Evolutionary conservation across 1,140 invertebrate genomes (phyloP).

Genomic region (Proales similis): DNA sequence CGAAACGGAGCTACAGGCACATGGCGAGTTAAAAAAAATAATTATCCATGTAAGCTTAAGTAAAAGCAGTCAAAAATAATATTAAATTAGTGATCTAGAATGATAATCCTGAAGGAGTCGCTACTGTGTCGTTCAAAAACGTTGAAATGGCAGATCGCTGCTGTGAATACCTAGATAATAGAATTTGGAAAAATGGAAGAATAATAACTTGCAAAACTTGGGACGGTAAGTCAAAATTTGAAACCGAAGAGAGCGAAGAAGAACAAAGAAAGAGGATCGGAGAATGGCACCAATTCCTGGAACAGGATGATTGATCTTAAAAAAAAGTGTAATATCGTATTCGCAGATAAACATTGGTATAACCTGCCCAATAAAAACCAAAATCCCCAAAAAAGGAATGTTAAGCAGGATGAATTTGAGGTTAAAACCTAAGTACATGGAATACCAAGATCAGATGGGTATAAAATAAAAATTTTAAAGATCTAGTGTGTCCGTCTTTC

Average conservation of each 20-base stretch:
- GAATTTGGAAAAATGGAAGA: conserved; percentile 37
- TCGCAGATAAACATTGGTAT: no score
- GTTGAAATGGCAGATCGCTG: conserved; percentile 35
- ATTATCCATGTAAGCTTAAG: conserved; percentile 19
- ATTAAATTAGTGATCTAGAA: neutral
- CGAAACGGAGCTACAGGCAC: neutral
- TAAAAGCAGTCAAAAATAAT: neutral
- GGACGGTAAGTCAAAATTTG: conserved; percentile 33
- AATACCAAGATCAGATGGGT: no score
- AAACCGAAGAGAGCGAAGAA: conserved; percentile 22
- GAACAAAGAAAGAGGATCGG: conserved; percentile 4
- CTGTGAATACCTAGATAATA: conserved; percentile 35
- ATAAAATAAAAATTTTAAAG: no score
- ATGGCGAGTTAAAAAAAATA: conserved; percentile 37
- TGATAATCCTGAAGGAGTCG: conserved; percentile 26
- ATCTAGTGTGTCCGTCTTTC: no score
- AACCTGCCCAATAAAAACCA: no score
- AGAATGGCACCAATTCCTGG: conserved; percentile 29
- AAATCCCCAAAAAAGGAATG: no score
- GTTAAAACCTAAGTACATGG: no score
- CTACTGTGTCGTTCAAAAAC: conserved; percentile 17
- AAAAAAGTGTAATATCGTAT: no score
- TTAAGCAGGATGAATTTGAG: no score
- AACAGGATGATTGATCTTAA: conserved; percentile 4
- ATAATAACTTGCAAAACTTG: conserved; percentile 35